Conservation (phyloP, 2,113 vertebrate genomes). For the Edolisoma coerulescens region DNA sequence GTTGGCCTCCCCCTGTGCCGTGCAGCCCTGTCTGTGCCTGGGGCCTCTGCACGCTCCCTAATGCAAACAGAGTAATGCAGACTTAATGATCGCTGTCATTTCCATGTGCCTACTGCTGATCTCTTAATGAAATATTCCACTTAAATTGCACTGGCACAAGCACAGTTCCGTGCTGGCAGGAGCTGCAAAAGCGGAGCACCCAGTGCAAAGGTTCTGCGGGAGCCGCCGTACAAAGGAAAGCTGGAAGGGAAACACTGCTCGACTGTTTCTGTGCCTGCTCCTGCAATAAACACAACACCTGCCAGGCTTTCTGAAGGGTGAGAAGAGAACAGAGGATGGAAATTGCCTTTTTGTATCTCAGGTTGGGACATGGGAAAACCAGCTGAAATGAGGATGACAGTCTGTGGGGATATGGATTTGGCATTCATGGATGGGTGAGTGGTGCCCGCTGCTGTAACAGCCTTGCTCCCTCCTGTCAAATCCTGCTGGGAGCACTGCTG, state of each 20-base stretch:
- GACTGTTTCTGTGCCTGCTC: background rate
- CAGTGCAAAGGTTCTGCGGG: background rate
- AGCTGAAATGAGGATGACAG: background rate
- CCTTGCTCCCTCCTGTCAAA: background rate
- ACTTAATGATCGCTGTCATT: background rate
- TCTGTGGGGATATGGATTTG: background rate
- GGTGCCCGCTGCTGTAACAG: background rate
- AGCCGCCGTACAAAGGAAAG: background rate
- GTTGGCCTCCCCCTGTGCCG: background rate
- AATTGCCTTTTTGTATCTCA: background rate
- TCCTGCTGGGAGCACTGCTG: background rate
- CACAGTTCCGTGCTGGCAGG: background rate
- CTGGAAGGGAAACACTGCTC: background rate
- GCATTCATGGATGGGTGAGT: background rate
- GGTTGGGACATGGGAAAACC: background rate
- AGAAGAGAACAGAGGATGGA: background rate
- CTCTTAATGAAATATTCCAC: constrained; percentile 1
- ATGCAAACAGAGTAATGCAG: background rate
- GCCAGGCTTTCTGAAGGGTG: background rate
- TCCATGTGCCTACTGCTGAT: background rate
- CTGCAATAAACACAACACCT: background rate
- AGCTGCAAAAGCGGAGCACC: background rate
- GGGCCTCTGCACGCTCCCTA: background rate
- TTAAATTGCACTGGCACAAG: background rate
- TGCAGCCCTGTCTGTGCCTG: background rate